A percentile compares a stretch with the other conserved stretches of the same genome.
phyloP scores from a whole-genome alignment of 2,888 invertebrate species.

The Ctenicera cuprea region DNA sequence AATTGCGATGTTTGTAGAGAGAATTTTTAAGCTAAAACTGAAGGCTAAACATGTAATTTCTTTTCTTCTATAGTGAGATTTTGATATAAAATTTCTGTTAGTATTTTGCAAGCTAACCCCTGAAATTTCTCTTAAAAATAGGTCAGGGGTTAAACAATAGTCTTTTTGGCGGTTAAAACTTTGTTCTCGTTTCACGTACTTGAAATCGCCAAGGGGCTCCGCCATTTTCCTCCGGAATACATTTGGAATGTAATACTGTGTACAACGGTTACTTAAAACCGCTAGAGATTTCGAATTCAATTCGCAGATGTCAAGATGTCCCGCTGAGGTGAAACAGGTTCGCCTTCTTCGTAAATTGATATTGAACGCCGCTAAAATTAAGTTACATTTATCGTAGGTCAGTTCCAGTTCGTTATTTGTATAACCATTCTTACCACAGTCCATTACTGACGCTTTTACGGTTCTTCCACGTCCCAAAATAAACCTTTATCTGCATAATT shows the following conservation, averaged over 20 bases:
- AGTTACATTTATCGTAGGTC: slow-evolving; percentile 33
- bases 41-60: too few species aligned
- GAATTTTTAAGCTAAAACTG: too few species aligned
- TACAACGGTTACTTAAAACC: slow-evolving; percentile 49
- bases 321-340: slow-evolving; percentile 47
- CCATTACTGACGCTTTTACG: background rate
- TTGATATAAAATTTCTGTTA: too few species aligned
- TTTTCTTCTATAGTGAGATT: too few species aligned
- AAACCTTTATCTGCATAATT: slow-evolving; percentile 1
- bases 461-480: background rate
- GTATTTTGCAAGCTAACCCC: too few species aligned
- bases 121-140: too few species aligned
- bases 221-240: slow-evolving; percentile 42
- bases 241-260: slow-evolving; percentile 48
- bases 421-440: background rate
- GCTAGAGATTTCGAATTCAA: slow-evolving; percentile 50
- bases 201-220: slow-evolving; percentile 34
- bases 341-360: slow-evolving; percentile 46
- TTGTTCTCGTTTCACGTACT: slow-evolving; percentile 20
- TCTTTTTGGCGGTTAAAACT: slow-evolving; percentile 7
- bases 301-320: slow-evolving; percentile 50
- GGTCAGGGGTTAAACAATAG: background rate
- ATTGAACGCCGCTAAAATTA: slow-evolving; percentile 42
- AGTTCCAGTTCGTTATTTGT: slow-evolving; percentile 12
- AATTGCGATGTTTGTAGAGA: too few species aligned